phyloP scores from a whole-genome alignment of 2,113 vertebrate species.

The Aplodontia rufa region DNA sequence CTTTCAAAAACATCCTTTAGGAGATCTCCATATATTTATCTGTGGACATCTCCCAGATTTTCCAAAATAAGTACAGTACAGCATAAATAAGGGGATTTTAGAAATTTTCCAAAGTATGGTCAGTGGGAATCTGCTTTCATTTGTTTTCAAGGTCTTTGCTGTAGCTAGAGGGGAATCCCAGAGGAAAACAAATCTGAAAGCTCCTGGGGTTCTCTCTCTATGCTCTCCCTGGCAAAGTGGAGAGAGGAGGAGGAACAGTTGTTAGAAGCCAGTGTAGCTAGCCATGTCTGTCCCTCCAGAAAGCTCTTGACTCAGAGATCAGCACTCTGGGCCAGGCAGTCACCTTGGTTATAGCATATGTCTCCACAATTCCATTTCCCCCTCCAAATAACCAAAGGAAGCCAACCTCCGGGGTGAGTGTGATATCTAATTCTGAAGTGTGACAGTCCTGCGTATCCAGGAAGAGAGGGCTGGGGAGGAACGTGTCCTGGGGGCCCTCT shows the following conservation, averaged over 20 bases:
- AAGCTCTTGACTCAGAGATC: neutral
- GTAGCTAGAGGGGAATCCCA: neutral
- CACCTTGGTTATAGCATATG: neutral
- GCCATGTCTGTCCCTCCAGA: neutral
- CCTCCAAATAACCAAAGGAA: neutral
- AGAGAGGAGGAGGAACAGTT: neutral
- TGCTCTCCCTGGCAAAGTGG: neutral
- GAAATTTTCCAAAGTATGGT: slow-evolving; percentile 56
- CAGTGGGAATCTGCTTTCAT: slow-evolving; percentile 23
- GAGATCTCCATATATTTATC: slow-evolving; percentile 39
- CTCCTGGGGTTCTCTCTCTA: neutral
- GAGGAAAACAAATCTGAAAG: neutral
- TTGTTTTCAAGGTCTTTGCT: slow-evolving; percentile 7
- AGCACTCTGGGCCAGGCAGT: neutral
- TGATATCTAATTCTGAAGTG: neutral
- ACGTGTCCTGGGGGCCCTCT: neutral
- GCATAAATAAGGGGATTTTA: slow-evolving; percentile 45
- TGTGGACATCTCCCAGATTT: slow-evolving; percentile 61
- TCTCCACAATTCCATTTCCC: neutral
- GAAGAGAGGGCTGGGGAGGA: neutral
- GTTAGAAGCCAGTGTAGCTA: neutral
- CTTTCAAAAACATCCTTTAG: slow-evolving; percentile 51
- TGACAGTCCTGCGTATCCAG: neutral
- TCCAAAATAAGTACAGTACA: slow-evolving; percentile 35
- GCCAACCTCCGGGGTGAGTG: neutral